Conservation (phyloP, 2,888 invertebrate genomes). For the Drosophila multiciliata region DNA sequence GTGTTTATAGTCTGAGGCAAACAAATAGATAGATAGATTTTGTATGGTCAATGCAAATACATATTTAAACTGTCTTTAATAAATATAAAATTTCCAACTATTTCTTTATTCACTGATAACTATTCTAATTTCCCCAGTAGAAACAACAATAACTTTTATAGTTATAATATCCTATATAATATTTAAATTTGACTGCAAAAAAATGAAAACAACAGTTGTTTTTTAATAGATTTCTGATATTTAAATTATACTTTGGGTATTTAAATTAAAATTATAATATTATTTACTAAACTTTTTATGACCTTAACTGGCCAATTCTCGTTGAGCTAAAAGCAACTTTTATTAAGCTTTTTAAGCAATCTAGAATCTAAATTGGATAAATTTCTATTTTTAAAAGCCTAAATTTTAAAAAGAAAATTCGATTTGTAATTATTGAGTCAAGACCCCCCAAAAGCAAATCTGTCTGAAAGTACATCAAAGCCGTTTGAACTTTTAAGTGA, state of each 20-base stretch:
- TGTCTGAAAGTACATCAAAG: background rate
- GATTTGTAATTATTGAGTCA: background rate
- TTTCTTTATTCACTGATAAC: background rate
- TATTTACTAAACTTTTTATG: background rate
- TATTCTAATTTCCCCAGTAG: background rate
- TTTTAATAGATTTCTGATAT: background rate
- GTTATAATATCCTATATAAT: background rate
- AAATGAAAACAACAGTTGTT: background rate
- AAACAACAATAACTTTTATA: background rate
- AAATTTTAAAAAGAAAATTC: background rate
- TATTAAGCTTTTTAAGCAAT: background rate
- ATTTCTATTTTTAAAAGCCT: background rate
- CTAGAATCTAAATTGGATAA: background rate
- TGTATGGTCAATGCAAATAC: background rate
- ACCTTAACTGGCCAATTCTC: background rate
- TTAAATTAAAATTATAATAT: background rate
- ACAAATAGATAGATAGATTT: background rate
- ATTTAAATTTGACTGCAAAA: background rate
- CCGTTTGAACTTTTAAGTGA: conserved; percentile 3
- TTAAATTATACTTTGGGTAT: background rate
- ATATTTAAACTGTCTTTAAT: background rate
- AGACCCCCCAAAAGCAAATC: background rate
- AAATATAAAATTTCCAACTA: background rate
- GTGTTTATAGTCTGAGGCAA: background rate
- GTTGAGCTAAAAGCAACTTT: background rate